Conservation (phyloP, 2,888 invertebrate species). For the Synanthedon formicaeformis region DNA sequence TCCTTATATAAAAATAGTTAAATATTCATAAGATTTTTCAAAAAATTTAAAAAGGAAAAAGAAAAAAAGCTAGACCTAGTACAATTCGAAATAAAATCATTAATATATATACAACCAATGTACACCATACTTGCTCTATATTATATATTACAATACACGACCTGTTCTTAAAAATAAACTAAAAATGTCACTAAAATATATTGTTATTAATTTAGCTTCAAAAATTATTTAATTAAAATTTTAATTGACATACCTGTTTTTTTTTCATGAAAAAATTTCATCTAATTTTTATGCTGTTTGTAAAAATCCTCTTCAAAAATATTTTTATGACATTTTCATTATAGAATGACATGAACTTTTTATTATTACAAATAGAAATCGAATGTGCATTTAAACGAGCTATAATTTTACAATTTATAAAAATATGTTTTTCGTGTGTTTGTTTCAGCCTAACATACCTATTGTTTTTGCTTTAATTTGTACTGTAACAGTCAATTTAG, state of each 20-base stretch:
- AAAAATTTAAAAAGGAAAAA: background rate
- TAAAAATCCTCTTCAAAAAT: too few relatives aligned
- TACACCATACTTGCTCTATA: slow-evolving; percentile 40
- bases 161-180: slow-evolving; percentile 7
- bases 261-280: slow-evolving; percentile 11
- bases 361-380: too few relatives aligned
- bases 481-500: too few relatives aligned
- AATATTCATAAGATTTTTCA: background rate
- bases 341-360: too few relatives aligned
- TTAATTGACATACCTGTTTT: slow-evolving; percentile 1
- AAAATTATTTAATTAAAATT: background rate
- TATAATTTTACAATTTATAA: too few relatives aligned
- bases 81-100: slow-evolving; percentile 12
- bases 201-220: background rate
- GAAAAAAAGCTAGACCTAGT: background rate
- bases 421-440: too few relatives aligned
- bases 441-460: too few relatives aligned
- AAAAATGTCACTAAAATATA: slow-evolving; percentile 12
- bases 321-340: too few relatives aligned
- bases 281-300: background rate
- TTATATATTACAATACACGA: slow-evolving; percentile 23
- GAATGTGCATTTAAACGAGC: too few relatives aligned
- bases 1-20: background rate
- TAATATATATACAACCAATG: slow-evolving; percentile 65
- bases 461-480: too few relatives aligned